These are phyloP conservation scores for Crepidodera aurea DNA, from an alignment of 2,888 invertebrate genomes.

Conservation along the genomic window DNA sequence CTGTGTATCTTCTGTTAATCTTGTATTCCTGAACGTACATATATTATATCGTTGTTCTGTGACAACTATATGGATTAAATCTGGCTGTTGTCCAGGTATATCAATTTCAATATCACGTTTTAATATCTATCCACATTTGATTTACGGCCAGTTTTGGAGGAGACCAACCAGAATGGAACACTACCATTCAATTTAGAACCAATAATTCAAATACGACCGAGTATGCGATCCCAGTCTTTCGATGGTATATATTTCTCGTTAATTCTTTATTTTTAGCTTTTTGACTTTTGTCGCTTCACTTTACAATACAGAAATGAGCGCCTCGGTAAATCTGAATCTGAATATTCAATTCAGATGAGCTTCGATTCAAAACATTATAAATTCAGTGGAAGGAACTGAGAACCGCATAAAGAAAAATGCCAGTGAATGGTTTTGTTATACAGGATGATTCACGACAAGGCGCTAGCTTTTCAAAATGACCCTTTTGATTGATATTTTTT, in stretches of 20 bases:
- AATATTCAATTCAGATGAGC: constrained; percentile 27
- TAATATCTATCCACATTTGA: constrained; percentile 38
- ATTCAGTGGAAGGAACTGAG: constrained; percentile 13
- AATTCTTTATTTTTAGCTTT: constrained; percentile 14
- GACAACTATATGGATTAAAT: constrained; percentile 43
- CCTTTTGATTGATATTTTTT: too few relatives aligned
- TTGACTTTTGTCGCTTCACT: constrained; percentile 28
- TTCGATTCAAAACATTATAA: constrained; percentile 25
- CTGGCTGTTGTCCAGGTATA: constrained; percentile 27
- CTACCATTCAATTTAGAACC: constrained; percentile 45
- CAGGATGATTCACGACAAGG: too few relatives aligned
- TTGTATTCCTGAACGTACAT: background rate
- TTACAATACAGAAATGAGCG: constrained; percentile 28
- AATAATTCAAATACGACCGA: constrained; percentile 42
- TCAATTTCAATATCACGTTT: constrained; percentile 36
- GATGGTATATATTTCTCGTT: constrained; percentile 7
- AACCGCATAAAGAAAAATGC: background rate
- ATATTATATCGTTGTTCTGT: constrained; percentile 25
- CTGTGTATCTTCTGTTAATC: background rate
- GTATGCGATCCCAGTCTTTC: constrained; percentile 14
- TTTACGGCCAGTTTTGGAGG: constrained; percentile 34
- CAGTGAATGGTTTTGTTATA: background rate
- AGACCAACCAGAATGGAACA: constrained; percentile 37
- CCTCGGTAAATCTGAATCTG: constrained; percentile 25
- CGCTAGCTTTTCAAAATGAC: too few relatives aligned